These are phyloP conservation scores for Syngnathus acus DNA, from an alignment of 2,797 vertebrate species.

Conservation along the genomic window DNA sequence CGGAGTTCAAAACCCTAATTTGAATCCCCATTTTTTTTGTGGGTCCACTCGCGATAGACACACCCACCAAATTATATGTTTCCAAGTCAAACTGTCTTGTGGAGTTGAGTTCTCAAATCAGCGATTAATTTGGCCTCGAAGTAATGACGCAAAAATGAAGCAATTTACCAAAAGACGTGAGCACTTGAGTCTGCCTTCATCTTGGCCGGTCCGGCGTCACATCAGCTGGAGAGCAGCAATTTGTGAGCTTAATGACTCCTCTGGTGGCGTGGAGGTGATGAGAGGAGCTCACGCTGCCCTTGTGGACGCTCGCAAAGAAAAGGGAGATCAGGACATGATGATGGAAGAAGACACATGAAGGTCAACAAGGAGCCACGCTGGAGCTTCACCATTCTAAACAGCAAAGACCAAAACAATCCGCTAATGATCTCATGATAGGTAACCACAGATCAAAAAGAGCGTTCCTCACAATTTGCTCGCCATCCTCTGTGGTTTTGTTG, in stretches of 20 bases:
- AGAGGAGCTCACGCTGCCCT: slow-evolving; percentile 47
- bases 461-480: neutral
- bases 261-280: slow-evolving; percentile 29
- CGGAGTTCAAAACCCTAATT: too few species aligned
- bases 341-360: neutral
- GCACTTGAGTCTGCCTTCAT: slow-evolving; percentile 21
- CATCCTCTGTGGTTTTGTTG: neutral
- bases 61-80: neutral
- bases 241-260: slow-evolving; percentile 35
- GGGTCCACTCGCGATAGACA: neutral
- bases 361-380: neutral
- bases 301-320: slow-evolving; percentile 34
- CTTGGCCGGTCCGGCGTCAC: slow-evolving; percentile 30
- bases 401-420: neutral
- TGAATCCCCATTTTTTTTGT: neutral
- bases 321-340: slow-evolving; percentile 23
- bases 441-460: neutral
- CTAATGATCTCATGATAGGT: neutral
- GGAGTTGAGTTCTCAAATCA: neutral
- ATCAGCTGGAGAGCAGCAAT: slow-evolving; percentile 34
- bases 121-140: neutral
- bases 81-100: neutral
- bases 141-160: slow-evolving; percentile 1
- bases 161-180: neutral
- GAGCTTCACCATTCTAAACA: neutral